Evolutionary conservation across 1,140 invertebrate species (phyloP), one percentile per base, ranked within the genome.

Genomic region (Ceratoteleas bidentatus): DNA sequence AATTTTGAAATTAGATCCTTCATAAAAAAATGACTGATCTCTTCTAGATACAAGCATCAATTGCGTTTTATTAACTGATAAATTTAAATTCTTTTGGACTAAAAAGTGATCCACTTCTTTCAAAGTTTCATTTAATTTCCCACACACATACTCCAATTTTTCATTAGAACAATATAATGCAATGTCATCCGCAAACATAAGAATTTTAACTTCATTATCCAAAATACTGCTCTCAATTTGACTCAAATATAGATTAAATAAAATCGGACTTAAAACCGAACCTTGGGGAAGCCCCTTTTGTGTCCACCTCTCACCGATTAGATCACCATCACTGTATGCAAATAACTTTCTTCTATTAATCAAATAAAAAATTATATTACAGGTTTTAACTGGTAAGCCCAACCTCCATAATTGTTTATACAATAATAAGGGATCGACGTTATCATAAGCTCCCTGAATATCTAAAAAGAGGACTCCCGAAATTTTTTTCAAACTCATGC

Each of bases 371-470:
- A 52, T 52, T 0, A 10, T 10, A 10, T 40, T 40, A 2, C 9
- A 15, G 6, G 33, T 24, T 10, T 24, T 64, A 7, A 16, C 11
- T 0, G 61, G 61, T 0, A 52, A 16, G 4, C 49, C 61, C 36
- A 40, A 9, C 32, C 50, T 53, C 34, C 45, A 49, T 13, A 53
- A 15, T 8, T 43, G 1, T 43, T 54, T 43, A 13, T 14, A 54
- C 7, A 54, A 49, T 13, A 43, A 40, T 11, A 53, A 0, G 7
- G 50, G 49, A 38, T 43, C 62, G 0, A 65, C 62, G n/a, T 65
- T 65, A 6, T 65, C 62, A 8, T 54, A 65, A 4, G 50, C 62
- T 2, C 50, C 62, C 32, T 54, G 24, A 13, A 65, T 54, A 11
- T 65, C 33, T 0, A 54, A 4, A 24, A 65, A 65, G 0, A 54